Evolutionary conservation across 2,888 invertebrate genomes (phyloP), one percentile per base, ranked within the genome.

Genomic region (Metalampra italica): DNA sequence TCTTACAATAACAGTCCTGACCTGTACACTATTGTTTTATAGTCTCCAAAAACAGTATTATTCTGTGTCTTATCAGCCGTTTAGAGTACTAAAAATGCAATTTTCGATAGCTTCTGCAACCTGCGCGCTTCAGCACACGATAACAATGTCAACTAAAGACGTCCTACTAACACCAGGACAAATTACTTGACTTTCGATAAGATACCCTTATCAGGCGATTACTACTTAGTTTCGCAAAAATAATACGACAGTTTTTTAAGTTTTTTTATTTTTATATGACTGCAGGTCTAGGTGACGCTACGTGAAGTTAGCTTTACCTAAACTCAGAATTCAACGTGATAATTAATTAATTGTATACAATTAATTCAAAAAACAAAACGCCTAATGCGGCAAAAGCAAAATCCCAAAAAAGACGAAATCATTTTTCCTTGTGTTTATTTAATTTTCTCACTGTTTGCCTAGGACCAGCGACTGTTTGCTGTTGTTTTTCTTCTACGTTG

Each of bases 161-260:
- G 53, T 50, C 55, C 53, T 45, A 55, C 46, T 54, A 51, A 55
- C 51, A 44, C 44, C 30, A n/a, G 48, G 47, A 56, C 54, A 56
- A 54, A 56, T 56, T 56, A 29, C 52, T 51, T 42, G 53, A 50
- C 49, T 51, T 43, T 36, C n/a, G 56, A 56, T 52, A 52, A 56
- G 49, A 29, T 15, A 49, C 13, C 14, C 38, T 45, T 52, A 51
- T 53, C 54, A 29, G 32, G 12, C 42, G 49, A 53, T 49, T 36
- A 45, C 14, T 46, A n/a, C n/a, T n/a, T n/a, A n/a, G n/a, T n/a
- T n/a, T 29, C 12, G 29, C 12, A 13, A 11, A 46, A 39, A 46
- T 45, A n/a, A 22, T 22, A 22, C 5, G 22, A 2, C 11, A 15
- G 15, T 30, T 43, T 43, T 13, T 13, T 30, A 2, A 5, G 3